Base-by-base conservation (phyloP, 2,113 vertebrate genomes). In the Albula goreensis region DNA sequence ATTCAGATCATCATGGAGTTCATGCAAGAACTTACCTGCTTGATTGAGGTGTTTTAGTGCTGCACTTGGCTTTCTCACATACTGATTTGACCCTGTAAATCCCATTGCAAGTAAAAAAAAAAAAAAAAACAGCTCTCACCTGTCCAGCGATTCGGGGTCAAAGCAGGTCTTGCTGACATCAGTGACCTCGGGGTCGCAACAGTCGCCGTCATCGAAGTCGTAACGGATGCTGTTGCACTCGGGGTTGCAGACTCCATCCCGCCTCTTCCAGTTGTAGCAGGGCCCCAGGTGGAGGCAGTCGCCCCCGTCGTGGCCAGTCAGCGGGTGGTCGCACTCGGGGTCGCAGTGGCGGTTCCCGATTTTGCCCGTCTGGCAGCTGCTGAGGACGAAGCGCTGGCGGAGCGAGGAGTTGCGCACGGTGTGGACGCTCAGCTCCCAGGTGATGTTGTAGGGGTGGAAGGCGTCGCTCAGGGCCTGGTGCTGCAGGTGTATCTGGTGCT, bases 171-270 rank as follows among this genome's bases (percentile, higher is more conserved):
- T 98, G 85, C 88, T 87, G 85, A 98, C 96, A 0, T 98, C 95
- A 0, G 97, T 94, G 86, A 93, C 92, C 15, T 92, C 94, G 0
- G 97, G 95, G 90, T 98, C 96, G 0, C 98, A 99, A 94, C 98
- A 99, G 93, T 99, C 98, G 0, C 98, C 98, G 0, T 99, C 98
- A 0, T 99, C 98, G 0, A 98, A 99, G 91, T 99, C 97, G 0
- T 98, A 96, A 88, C 97, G 85, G 91, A 98, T 96, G 83, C 96
- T 98, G 95, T 99, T 99, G 93, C 98, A 99, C 87, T 97, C 98
- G 86, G 90, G 89, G 80, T 99, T 95, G 81, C 98, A 99, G 82
- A 97, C 7, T 0, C 97, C 97, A 0, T 99, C 97, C 1, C 96
- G 95, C 83, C 96, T 96, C 91, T 97, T 97, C 97, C 97, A 98